Evolutionary conservation across 2,888 invertebrate genomes (phyloP).

Genomic region (Harpalus rubripes): DNA sequence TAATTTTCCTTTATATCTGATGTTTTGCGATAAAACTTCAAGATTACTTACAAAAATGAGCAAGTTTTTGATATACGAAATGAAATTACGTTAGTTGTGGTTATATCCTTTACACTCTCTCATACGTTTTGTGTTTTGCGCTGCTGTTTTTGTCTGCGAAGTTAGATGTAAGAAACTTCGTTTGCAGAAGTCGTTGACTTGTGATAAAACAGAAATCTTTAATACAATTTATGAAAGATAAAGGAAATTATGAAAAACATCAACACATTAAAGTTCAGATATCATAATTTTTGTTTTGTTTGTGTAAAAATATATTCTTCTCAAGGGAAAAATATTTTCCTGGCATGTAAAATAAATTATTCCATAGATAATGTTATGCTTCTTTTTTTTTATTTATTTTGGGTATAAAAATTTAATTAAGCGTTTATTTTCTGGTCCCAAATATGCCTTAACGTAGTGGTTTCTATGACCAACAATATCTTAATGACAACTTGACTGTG

Average conservation of each 20-base stretch:
- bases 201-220: constrained; percentile 15
- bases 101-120: constrained; percentile 12
- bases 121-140: constrained; percentile 2
- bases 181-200: constrained; percentile 10
- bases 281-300: neutral
- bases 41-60: constrained; percentile 11
- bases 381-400: too few relatives aligned
- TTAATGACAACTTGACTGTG: too few relatives aligned
- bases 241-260: constrained; percentile 4
- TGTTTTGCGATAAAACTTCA: neutral
- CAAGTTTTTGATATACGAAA: constrained; percentile 31
- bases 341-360: too few relatives aligned
- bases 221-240: neutral
- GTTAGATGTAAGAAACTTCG: constrained; percentile 17
- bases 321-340: too few relatives aligned
- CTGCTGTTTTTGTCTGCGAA: neutral
- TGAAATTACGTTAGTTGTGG: constrained; percentile 9
- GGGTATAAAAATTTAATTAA: too few relatives aligned
- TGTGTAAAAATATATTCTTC: neutral
- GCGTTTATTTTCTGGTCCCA: too few relatives aligned
- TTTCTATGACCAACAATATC: too few relatives aligned
- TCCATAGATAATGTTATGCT: too few relatives aligned
- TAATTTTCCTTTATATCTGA: neutral
- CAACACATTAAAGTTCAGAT: neutral
- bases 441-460: too few relatives aligned